Evolutionary conservation across 2,888 invertebrate genomes (phyloP).

Genomic region (Cataglyphis livida): DNA sequence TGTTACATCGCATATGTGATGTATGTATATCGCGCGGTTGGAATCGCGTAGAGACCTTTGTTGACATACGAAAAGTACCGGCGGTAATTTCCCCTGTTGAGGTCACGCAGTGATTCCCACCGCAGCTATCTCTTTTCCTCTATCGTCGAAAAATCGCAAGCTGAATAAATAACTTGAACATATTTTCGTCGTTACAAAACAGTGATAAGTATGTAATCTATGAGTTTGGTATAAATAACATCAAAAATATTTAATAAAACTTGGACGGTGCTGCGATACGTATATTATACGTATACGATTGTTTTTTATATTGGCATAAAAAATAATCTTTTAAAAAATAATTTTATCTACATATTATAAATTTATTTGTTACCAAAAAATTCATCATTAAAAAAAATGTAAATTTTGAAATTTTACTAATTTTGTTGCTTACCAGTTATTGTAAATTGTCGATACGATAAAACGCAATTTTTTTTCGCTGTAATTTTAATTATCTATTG

Average conservation of each 20-base stretch:
- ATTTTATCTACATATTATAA: not conserved
- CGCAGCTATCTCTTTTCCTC: not conserved
- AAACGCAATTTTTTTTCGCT: not conserved
- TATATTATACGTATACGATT: not conserved
- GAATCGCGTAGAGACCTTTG: not conserved
- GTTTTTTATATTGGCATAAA: not conserved
- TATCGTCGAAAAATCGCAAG: not conserved
- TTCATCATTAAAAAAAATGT: not conserved
- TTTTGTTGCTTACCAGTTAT: too few species aligned
- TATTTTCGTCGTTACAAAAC: slow-evolving; percentile 7
- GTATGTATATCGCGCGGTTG: not conserved
- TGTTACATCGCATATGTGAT: not conserved
- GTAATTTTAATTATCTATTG: not conserved
- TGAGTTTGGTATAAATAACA: slow-evolving; percentile 5
- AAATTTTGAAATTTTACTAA: not conserved
- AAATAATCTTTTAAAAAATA: slow-evolving; percentile 22
- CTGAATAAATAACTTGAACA: not conserved
- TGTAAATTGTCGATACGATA: too few species aligned
- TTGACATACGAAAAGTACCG: slow-evolving; percentile 16
- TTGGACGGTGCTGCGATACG: not conserved
- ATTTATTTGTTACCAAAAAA: not conserved
- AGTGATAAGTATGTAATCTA: slow-evolving; percentile 34
- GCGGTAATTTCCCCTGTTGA: slow-evolving; percentile 16
- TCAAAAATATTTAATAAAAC: not conserved
- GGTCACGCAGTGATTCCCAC: not conserved